Evolutionary conservation across 2,888 invertebrate species (phyloP), one percentile per base, ranked within the genome.

Genomic region (Dendrolimus pini): DNA sequence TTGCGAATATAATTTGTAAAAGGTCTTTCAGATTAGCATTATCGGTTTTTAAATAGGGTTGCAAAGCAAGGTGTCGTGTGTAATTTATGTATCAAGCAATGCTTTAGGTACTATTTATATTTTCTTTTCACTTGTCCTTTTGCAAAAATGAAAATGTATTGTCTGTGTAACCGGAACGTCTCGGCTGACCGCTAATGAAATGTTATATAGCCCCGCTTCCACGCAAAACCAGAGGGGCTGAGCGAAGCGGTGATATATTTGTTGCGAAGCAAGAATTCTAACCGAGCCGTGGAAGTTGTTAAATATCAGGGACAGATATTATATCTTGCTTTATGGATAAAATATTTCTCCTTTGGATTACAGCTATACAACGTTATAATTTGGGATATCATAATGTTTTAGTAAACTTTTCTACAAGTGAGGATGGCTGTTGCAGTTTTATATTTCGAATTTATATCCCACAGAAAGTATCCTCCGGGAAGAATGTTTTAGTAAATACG

Each of bases 71-170:
- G 6, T 30, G 30, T 30, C 30, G 30, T 30, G 30, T 30, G 30
- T 30, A 30, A 30, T 30, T 30, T 30, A 30, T 6, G 30, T 6
- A 30, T 47, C 47, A 47, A 47, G 47, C 12, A 47, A 8, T 10
- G 0, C 47, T 47, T 9, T 12, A 77, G 72, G 66, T 67, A 69
- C 80, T 84, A 83, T 85, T 83, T 86, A 80, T 84, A 82, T 84
- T 82, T 80, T 83, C 78, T 80, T 82, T 86, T 85, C 85, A 85
- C 85, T 84, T 80, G 83, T 83, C 81, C 84, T 76, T 74, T 77
- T 66, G 83, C 75, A 83, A 82, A 84, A 85, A 87, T 88, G 86
- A 86, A 83, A 85, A 87, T 87, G 86, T 88, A 87, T 87, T 75
- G 84, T 83, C 75, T 74, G 73, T 72, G 78, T 77, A 78, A 83